These are phyloP conservation scores for Ganaspis brasiliensis DNA, from an alignment of 2,888 invertebrate species.

Conservation along the genomic window DNA sequence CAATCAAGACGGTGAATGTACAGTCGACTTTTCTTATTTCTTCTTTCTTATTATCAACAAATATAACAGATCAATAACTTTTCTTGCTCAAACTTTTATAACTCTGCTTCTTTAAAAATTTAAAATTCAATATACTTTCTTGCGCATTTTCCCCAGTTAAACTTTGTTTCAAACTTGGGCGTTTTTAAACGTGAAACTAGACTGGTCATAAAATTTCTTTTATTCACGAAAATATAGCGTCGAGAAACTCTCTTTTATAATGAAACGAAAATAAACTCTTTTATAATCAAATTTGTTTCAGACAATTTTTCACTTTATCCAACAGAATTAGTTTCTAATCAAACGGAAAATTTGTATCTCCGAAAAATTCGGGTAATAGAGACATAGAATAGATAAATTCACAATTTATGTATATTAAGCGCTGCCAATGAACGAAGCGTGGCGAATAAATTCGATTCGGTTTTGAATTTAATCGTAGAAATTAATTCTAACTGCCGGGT, in stretches of 20 bases:
- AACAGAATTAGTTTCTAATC: not conserved
- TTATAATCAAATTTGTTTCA: no score
- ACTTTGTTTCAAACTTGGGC: not conserved
- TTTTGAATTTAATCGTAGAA: constrained; percentile 18
- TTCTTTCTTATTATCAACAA: constrained; percentile 1
- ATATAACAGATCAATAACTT: constrained; percentile 25
- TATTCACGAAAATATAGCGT: not conserved
- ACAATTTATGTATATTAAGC: not conserved
- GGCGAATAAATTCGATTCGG: not conserved
- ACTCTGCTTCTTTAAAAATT: constrained; percentile 18
- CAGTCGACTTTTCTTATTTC: constrained; percentile 17
- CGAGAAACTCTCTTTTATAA: no score
- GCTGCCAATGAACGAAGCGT: not conserved
- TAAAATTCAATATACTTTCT: constrained; percentile 9
- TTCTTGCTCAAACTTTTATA: constrained; percentile 13
- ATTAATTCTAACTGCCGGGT: not conserved
- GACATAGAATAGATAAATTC: not conserved
- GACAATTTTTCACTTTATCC: not conserved
- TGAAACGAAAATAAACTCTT: no score
- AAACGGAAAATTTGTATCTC: no score
- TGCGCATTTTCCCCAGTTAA: not conserved
- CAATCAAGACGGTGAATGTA: constrained; percentile 22
- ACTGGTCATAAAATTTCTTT: constrained; percentile 1
- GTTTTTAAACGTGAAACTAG: constrained; percentile 9
- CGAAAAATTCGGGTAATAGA: not conserved